phyloP scores from a whole-genome alignment of 1,140 invertebrate species.

The Pogonognathellus flavescens region DNA sequence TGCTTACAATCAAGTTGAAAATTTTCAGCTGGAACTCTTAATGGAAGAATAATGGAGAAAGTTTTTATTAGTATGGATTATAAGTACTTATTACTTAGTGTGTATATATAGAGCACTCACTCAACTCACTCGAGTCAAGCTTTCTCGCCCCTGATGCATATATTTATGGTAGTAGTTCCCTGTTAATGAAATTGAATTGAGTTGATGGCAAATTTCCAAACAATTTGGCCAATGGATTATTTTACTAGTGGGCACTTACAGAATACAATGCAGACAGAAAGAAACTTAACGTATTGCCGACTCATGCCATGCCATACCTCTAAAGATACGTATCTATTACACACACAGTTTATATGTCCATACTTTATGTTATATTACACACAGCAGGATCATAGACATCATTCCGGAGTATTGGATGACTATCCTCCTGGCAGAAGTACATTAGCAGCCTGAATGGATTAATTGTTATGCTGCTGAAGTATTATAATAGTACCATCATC shows the following conservation, averaged over 20 bases:
- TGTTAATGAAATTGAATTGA: conserved; percentile 43
- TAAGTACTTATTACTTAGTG: conserved; percentile 11
- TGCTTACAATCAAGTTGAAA: conserved; percentile 20
- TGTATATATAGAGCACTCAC: too few relatives aligned
- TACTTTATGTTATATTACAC: too few relatives aligned
- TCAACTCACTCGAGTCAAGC: background rate
- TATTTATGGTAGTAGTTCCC: conserved; percentile 30
- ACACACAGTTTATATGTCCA: too few relatives aligned
- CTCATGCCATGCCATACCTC: background rate
- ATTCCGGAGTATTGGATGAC: too few relatives aligned
- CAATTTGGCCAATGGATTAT: conserved; percentile 37
- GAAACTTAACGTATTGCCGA: background rate
- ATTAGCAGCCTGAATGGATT: conserved; percentile 16
- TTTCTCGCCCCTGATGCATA: background rate
- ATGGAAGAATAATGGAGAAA: conserved; percentile 43
- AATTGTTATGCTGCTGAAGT: conserved; percentile 27
- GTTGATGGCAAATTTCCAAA: conserved; percentile 45
- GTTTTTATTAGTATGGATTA: conserved; percentile 44
- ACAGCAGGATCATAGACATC: too few relatives aligned
- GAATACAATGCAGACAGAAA: background rate
- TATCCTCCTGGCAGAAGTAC: background rate
- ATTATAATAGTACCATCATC: background rate
- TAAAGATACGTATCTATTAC: background rate
- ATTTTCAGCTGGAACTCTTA: conserved; percentile 30
- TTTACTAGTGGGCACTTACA: background rate